Percentiles rank a stretch among this genome's conserved stretches.
These are phyloP conservation scores for Agrenia bidenticulata DNA, from an alignment of 2,888 invertebrate genomes.

Conservation along the genomic window DNA sequence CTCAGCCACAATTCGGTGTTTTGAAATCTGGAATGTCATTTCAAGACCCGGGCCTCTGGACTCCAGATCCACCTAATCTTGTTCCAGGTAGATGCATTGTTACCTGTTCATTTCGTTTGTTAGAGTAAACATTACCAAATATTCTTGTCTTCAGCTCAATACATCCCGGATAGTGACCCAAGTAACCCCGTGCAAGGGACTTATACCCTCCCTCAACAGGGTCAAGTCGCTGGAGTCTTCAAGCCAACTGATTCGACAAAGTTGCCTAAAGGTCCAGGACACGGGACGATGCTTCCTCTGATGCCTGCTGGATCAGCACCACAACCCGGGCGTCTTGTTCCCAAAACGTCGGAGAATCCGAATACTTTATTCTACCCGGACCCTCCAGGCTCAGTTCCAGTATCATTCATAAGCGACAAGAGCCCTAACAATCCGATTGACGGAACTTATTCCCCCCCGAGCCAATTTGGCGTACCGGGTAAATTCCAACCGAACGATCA, in stretches of 20 bases:
- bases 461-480: neutral
- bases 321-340: slow-evolving; percentile 1
- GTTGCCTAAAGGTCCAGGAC: neutral
- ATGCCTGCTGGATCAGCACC: neutral
- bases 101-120: too few relatives aligned
- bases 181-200: neutral
- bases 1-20: neutral
- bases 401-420: neutral
- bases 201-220: neutral
- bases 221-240: slow-evolving; percentile 2
- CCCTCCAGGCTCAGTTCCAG: neutral
- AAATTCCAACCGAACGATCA: neutral
- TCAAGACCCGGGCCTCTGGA: neutral
- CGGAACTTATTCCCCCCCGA: neutral
- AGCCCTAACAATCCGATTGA: neutral
- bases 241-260: neutral
- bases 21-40: neutral
- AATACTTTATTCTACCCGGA: neutral
- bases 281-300: neutral
- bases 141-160: neutral
- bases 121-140: too few relatives aligned
- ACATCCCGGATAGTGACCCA: neutral
- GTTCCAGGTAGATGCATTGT: too few relatives aligned
- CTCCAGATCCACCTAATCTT: neutral
- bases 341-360: neutral